These are phyloP conservation scores for Mesocricetus auratus DNA, from an alignment of 2,113 vertebrate genomes.

Conservation along the genomic window DNA sequence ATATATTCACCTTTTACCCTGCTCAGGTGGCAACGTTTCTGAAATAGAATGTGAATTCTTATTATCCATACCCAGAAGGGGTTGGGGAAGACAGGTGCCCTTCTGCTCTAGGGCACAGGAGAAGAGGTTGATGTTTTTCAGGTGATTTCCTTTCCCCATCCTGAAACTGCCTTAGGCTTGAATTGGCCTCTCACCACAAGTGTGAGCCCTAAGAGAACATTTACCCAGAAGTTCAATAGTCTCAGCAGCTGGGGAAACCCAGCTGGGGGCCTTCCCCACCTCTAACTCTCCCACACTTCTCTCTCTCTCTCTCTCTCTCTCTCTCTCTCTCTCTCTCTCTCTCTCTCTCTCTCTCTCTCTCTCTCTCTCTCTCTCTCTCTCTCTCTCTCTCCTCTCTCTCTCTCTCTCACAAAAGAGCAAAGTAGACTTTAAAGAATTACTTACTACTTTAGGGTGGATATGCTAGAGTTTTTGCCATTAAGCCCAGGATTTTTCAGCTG, in stretches of 20 bases:
- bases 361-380: not conserved
- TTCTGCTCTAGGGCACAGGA: constrained; percentile 46
- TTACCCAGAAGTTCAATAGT: constrained; percentile 50
- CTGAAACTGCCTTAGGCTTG: constrained; percentile 60
- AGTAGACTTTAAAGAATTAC: constrained; percentile 41
- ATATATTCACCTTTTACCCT: not conserved
- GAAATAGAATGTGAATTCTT: constrained; percentile 39
- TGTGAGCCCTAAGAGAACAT: constrained; percentile 49
- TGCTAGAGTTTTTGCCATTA: not conserved
- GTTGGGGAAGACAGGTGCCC: constrained; percentile 23
- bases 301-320: not conserved
- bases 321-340: not conserved
- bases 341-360: not conserved
- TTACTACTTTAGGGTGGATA: constrained; percentile 1
- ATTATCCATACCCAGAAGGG: not conserved
- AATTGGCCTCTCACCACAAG: constrained; percentile 44
- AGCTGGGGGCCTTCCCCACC: constrained; percentile 2
- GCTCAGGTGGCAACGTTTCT: constrained; percentile 50
- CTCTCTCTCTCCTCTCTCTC: constrained; percentile 15
- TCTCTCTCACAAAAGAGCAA: constrained; percentile 28
- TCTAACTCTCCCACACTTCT: constrained; percentile 36
- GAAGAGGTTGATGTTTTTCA: constrained; percentile 42
- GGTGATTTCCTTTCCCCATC: constrained; percentile 43
- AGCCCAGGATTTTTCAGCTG: not conserved
- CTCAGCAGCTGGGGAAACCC: constrained; percentile 37